phyloP scores from a whole-genome alignment of 1,140 invertebrate genomes.

The Paralvinella palmiformis region DNA sequence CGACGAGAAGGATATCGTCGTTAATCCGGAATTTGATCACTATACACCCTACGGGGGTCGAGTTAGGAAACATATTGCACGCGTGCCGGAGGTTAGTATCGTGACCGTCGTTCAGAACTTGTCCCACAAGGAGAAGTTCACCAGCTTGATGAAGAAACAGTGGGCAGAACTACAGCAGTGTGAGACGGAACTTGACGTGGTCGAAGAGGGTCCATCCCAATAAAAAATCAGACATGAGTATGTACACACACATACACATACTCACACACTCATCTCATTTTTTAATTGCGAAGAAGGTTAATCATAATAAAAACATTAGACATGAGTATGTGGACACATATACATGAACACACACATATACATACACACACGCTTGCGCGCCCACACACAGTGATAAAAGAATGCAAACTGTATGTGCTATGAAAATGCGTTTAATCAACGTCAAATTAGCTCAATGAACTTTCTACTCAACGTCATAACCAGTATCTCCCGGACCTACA shows the following conservation, averaged over 20 bases:
- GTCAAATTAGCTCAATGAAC: too few relatives aligned
- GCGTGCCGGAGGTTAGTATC: slow-evolving; percentile 30
- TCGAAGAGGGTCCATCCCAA: not conserved
- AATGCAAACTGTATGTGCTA: too few relatives aligned
- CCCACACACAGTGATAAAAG: too few relatives aligned
- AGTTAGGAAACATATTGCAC: slow-evolving; percentile 5
- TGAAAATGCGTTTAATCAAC: too few relatives aligned
- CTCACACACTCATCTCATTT: not conserved
- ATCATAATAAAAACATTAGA: not conserved
- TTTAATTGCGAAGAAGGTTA: not conserved
- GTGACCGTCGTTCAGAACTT: slow-evolving; percentile 33
- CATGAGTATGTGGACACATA: not conserved
- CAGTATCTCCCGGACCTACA: too few relatives aligned
- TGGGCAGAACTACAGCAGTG: slow-evolving; percentile 32
- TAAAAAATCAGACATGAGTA: not conserved
- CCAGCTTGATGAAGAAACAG: slow-evolving; percentile 34
- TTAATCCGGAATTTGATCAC: slow-evolving; percentile 37
- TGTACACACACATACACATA: not conserved
- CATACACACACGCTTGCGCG: too few relatives aligned
- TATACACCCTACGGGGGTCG: slow-evolving; percentile 30
- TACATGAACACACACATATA: not conserved
- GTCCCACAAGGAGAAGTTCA: slow-evolving; percentile 35
- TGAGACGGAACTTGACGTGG: slow-evolving; percentile 18
- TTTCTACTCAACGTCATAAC: too few relatives aligned
- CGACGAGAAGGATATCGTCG: slow-evolving; percentile 40